Evolutionary conservation across 2,797 vertebrate genomes (phyloP).

Genomic region (Notamacropus eugenii): DNA sequence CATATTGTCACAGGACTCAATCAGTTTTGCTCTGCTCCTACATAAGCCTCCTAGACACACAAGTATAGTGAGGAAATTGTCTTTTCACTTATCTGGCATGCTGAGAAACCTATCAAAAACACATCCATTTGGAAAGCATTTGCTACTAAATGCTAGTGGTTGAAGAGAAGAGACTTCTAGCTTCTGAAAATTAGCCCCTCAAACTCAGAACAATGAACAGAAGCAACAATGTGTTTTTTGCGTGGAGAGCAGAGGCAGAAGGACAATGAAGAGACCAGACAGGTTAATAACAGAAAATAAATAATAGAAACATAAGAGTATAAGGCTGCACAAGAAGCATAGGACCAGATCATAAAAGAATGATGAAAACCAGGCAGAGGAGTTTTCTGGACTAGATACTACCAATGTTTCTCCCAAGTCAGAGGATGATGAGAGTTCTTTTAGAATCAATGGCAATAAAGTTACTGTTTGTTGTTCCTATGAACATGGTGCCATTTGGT

Average conservation of each 20-base stretch:
- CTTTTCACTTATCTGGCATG: not conserved
- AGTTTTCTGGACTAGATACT: not conserved
- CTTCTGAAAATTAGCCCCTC: not conserved
- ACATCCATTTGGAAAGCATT: not conserved
- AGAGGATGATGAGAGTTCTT: not conserved
- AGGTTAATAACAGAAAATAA: not conserved
- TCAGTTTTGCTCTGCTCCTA: not conserved
- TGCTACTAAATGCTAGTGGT: not conserved
- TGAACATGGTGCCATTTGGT: not conserved
- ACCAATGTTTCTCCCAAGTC: conserved; percentile 33
- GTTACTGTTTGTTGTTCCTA: not conserved
- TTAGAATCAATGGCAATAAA: not conserved
- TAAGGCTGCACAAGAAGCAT: not conserved
- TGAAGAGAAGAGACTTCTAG: not conserved
- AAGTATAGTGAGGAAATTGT: not conserved
- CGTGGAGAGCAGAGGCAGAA: not conserved
- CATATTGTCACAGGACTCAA: not conserved
- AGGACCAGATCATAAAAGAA: not conserved
- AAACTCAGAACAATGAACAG: not conserved
- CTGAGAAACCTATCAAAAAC: not conserved
- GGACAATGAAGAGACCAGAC: not conserved
- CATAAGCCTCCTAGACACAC: too few relatives aligned
- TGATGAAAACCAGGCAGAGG: not conserved
- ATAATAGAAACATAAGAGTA: not conserved
- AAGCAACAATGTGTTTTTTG: not conserved